Evolutionary conservation across 2,797 vertebrate species (phyloP), one percentile per base, ranked within the genome.

Genomic region (Onychomys torridus): DNA sequence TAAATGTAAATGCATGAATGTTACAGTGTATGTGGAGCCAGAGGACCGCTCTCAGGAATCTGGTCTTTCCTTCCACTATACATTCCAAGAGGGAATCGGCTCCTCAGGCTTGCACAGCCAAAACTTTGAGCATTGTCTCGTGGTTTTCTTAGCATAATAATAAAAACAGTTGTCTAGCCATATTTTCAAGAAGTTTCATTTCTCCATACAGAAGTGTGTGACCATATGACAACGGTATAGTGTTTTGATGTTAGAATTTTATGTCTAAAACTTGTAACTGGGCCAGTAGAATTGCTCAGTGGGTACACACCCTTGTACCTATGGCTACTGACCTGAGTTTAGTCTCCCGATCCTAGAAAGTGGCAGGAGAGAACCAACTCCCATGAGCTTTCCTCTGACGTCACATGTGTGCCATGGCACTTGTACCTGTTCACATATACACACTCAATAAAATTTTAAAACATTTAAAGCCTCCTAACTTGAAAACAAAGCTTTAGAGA

Each of bases 191-290:
- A 63, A 77, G 55, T 81, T 87, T 21, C 17, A 55, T 87, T 96
- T 96, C 76, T 67, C 93, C n/a, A 63, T 0, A 82, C 29, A 67
- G 71, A 67, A 57, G n/a, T 69, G 40, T 82, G 16, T 85, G 46
- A 55, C 77, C 52, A 92, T 23, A 61, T 78, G 55, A 85, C 88
- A 94, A 8, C 49, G 73, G 37, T 61, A 5, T 75, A 71, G 49
- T 83, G 4, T 95, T 96, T 90, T 81, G 82, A 96, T 93, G 23
- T 88, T 93, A 93, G 40, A 90, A 34, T 95, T 94, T 94, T 82
- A 86, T 34, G 2, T 90, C 4, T 63, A 10, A 96, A 89, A 19
- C 43, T 37, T 97, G 32, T 81, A 93, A 93, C 16, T 85, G 46
- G 84, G 8, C 34, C 49, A 6, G 5, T 19, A 5, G 17, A n/a